Percentiles rank a stretch among this genome's conserved stretches.
These are phyloP conservation scores for Amphiprion clarkii DNA, from an alignment of 2,797 vertebrate species.

Conservation along the genomic window DNA sequence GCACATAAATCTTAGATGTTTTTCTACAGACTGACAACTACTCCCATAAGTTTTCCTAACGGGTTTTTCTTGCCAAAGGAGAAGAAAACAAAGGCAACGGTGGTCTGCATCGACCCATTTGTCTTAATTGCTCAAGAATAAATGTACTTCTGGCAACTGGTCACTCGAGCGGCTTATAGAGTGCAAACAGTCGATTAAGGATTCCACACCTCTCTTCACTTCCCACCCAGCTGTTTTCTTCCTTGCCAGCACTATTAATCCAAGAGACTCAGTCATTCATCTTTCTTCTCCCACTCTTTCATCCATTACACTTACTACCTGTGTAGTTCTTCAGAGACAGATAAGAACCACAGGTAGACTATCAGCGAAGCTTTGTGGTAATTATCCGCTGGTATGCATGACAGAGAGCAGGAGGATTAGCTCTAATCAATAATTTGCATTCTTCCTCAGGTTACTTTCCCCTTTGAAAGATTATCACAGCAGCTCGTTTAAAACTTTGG, in stretches of 20 bases:
- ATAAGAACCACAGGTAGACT: conserved; percentile 37
- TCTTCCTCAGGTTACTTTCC: conserved; percentile 33
- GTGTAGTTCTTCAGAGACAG: conserved; percentile 6
- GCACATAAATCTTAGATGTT: conserved; percentile 8
- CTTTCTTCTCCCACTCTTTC: conserved; percentile 35
- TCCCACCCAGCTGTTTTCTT: conserved; percentile 24
- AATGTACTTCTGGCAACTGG: conserved; percentile 47
- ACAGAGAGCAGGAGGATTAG: conserved; percentile 42
- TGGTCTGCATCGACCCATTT: conserved; percentile 47
- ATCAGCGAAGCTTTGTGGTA: conserved; percentile 28
- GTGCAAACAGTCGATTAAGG: conserved; percentile 51
- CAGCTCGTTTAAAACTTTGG: conserved; percentile 4
- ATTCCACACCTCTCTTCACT: conserved; percentile 43
- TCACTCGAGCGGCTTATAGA: conserved; percentile 53
- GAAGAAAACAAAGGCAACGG: conserved; percentile 27
- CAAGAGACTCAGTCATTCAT: conserved; percentile 29
- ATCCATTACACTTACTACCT: conserved; percentile 16
- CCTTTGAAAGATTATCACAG: conserved; percentile 22
- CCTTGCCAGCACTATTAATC: conserved; percentile 49
- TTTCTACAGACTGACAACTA: conserved; percentile 17
- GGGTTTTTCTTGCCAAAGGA: conserved; percentile 24
- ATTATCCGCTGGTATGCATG: conserved; percentile 44
- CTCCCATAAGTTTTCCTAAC: conserved; percentile 13
- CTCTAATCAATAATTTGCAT: conserved; percentile 43
- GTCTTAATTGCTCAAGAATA: conserved; percentile 50